A percentile compares a stretch with the other conserved stretches of the same genome.
Evolutionary conservation across 2,797 vertebrate genomes (phyloP).

Genomic region (Chaetodon trifasciatus): DNA sequence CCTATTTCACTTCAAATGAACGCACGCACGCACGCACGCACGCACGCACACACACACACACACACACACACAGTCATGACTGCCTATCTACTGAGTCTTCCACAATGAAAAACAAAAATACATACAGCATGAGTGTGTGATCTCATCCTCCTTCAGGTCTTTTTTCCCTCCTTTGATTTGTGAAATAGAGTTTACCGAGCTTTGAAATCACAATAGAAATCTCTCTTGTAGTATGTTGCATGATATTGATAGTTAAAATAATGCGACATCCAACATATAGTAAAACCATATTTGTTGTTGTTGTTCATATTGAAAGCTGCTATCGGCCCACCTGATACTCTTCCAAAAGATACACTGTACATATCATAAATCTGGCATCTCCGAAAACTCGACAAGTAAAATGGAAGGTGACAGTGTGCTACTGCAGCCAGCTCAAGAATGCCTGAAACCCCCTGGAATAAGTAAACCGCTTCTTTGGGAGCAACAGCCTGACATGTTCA

Average conservation of each 20-base stretch:
- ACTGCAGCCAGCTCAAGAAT: neutral
- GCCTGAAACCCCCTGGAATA: neutral
- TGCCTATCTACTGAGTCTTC: slow-evolving; percentile 23
- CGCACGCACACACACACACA: neutral
- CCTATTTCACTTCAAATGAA: slow-evolving; percentile 38
- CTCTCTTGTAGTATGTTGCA: neutral
- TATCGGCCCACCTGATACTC: neutral
- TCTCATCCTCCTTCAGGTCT: neutral
- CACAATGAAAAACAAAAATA: slow-evolving; percentile 36
- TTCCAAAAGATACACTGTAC: neutral
- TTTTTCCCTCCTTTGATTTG: slow-evolving; percentile 45
- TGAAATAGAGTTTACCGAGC: slow-evolving; percentile 30
- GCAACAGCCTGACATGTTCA: slow-evolving; percentile 22
- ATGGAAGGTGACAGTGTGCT: neutral
- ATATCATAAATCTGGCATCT: neutral
- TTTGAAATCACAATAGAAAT: slow-evolving; percentile 24
- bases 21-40: slow-evolving; percentile 18
- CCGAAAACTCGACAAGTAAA: neutral
- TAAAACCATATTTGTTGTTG: neutral
- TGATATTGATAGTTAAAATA: neutral
- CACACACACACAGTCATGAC: slow-evolving; percentile 27
- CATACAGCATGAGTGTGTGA: neutral
- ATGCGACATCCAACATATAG: neutral
- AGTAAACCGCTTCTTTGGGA: neutral
- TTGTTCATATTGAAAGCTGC: neutral